Evolutionary conservation across 2,888 invertebrate genomes (phyloP).

Genomic region (Dryobota labecula): DNA sequence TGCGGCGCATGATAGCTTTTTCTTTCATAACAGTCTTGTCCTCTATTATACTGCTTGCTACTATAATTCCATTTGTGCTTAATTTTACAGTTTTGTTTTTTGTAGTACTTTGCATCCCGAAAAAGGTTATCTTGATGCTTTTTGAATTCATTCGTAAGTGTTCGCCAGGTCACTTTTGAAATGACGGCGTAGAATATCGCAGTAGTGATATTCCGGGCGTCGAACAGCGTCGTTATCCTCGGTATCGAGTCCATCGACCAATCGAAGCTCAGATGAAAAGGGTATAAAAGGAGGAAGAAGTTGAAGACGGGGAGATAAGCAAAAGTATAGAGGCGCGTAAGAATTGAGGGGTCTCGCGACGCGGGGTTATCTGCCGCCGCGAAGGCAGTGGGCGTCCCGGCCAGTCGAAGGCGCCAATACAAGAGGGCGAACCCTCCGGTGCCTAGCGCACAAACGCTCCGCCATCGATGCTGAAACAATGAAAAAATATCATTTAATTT

Average conservation of each 20-base stretch:
- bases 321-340: slow-evolving; percentile 97
- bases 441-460: slow-evolving; percentile 93
- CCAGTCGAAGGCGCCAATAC: slow-evolving; percentile 94
- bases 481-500: slow-evolving; percentile 60
- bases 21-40: slow-evolving; percentile 84
- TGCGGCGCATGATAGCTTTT: slow-evolving; percentile 82
- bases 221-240: slow-evolving; percentile 94
- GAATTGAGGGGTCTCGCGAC: slow-evolving; percentile 94
- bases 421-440: slow-evolving; percentile 93
- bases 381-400: slow-evolving; percentile 94
- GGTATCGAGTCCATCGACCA: slow-evolving; percentile 99
- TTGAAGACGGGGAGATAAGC: slow-evolving; percentile 97
- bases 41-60: slow-evolving; percentile 83
- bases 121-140: slow-evolving; percentile 78
- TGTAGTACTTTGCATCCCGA: slow-evolving; percentile 83
- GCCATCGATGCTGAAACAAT: slow-evolving; percentile 92
- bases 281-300: slow-evolving; percentile 96
- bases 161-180: slow-evolving; percentile 84
- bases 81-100: slow-evolving; percentile 83
- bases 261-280: slow-evolving; percentile 97
- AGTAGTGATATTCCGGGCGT: slow-evolving; percentile 94
- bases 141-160: slow-evolving; percentile 81
- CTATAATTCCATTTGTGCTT: slow-evolving; percentile 87
- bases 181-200: slow-evolving; percentile 93
- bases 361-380: slow-evolving; percentile 99